These are phyloP conservation scores for Kryptolebias ocellatus DNA, from an alignment of 2,797 vertebrate genomes.

Conservation along the genomic window DNA sequence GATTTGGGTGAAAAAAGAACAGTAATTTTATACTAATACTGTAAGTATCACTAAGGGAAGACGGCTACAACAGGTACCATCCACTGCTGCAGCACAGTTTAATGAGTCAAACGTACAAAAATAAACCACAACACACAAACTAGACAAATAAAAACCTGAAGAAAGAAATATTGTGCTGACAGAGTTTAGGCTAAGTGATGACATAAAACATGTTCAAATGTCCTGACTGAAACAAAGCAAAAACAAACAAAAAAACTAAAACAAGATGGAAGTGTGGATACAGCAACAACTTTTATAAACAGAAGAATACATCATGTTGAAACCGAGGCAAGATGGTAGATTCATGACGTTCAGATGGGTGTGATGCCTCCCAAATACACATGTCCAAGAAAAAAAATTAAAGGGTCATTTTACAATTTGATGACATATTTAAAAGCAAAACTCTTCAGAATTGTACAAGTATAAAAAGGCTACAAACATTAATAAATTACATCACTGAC, in stretches of 20 bases:
- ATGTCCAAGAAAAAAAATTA: constrained; percentile 56
- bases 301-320: constrained; percentile 69
- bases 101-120: constrained; percentile 84
- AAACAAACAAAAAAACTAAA: constrained; percentile 21
- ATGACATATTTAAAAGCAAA: constrained; percentile 95
- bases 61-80: constrained; percentile 77
- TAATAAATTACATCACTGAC: constrained; percentile 99
- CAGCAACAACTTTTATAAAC: constrained; percentile 57
- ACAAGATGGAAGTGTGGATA: constrained; percentile 77
- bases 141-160: constrained; percentile 92
- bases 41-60: constrained; percentile 72
- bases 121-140: constrained; percentile 86
- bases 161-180: constrained; percentile 86
- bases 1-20: no score
- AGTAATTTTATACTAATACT: no score
- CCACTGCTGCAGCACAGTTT: constrained; percentile 83
- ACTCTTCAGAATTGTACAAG: constrained; percentile 99
- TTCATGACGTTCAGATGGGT: constrained; percentile 50
- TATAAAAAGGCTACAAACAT: constrained; percentile 99
- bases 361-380: constrained; percentile 56
- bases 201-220: constrained; percentile 86
- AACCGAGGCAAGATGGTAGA: constrained; percentile 67
- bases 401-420: constrained; percentile 83
- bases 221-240: constrained; percentile 84
- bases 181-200: constrained; percentile 88